These are phyloP conservation scores for Druon quercuslanigerum DNA, from an alignment of 1,140 invertebrate species.

Conservation along the genomic window DNA sequence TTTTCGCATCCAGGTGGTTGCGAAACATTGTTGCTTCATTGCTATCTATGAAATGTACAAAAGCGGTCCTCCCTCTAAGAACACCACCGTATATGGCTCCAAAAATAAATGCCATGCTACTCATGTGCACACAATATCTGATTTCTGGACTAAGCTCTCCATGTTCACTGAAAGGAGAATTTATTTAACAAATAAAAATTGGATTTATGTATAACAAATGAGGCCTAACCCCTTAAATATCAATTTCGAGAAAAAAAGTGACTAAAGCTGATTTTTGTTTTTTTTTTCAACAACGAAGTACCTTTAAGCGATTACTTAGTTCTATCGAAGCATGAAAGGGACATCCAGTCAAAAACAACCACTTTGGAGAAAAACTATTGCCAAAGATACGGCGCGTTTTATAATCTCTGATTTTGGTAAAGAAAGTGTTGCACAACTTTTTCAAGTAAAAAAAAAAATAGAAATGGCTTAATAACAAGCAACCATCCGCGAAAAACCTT, in stretches of 20 bases:
- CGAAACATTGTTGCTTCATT: slow-evolving; percentile 84
- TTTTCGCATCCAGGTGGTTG: slow-evolving; percentile 82
- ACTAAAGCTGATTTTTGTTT: too few relatives aligned
- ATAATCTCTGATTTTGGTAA: too few relatives aligned
- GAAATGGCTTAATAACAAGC: too few relatives aligned
- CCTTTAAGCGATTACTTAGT: too few relatives aligned
- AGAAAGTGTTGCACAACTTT: too few relatives aligned
- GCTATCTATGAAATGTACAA: slow-evolving; percentile 82
- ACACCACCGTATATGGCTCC: slow-evolving; percentile 81
- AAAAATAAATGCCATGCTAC: slow-evolving; percentile 72
- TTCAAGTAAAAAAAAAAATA: too few relatives aligned
- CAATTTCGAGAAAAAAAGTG: neutral
- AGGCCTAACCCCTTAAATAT: neutral
- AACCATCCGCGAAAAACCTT: too few relatives aligned
- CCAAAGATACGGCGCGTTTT: too few relatives aligned
- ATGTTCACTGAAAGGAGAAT: slow-evolving; percentile 13
- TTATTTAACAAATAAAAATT: neutral
- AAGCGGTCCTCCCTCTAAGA: slow-evolving; percentile 76
- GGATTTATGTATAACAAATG: neutral
- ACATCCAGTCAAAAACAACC: too few relatives aligned
- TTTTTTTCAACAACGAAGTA: too few relatives aligned
- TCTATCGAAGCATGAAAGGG: too few relatives aligned
- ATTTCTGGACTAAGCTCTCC: neutral
- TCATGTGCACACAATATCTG: slow-evolving; percentile 1
- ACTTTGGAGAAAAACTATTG: too few relatives aligned